phyloP scores from a whole-genome alignment of 2,113 vertebrate genomes.

The Phalacrocorax carbo region DNA sequence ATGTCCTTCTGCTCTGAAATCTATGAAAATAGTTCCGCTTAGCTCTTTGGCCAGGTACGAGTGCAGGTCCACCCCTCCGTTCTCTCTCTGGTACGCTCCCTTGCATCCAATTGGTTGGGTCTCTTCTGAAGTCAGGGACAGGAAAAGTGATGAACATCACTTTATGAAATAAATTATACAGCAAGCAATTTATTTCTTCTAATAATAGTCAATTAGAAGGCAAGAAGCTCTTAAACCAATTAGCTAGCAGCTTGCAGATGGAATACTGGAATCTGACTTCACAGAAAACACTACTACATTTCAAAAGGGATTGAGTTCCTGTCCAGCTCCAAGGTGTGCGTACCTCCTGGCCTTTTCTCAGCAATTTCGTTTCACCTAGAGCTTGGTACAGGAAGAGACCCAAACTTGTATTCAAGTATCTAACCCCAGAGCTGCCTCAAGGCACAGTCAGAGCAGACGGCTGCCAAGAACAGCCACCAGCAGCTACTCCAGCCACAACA shows the following conservation, averaged over 20 bases:
- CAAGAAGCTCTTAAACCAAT: not conserved
- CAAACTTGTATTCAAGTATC: not conserved
- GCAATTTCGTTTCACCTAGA: not conserved
- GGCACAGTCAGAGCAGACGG: not conserved
- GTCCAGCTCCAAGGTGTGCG: not conserved
- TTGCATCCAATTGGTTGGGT: not conserved
- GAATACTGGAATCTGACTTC: not conserved
- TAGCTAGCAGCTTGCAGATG: not conserved
- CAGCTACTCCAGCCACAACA: not conserved
- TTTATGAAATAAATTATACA: not conserved
- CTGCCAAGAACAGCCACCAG: not conserved
- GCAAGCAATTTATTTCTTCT: not conserved
- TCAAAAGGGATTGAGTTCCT: not conserved
- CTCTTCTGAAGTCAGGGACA: not conserved
- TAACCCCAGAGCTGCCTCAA: not conserved
- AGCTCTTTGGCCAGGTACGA: not conserved
- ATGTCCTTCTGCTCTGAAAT: not conserved
- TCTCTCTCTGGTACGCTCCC: not conserved
- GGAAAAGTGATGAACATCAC: not conserved
- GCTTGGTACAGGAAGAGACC: not conserved
- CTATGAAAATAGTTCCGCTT: not conserved
- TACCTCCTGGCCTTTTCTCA: not conserved
- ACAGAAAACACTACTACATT: not conserved
- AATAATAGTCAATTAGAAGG: not conserved
- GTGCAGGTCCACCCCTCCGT: not conserved